Evolutionary conservation across 2,113 vertebrate genomes (phyloP), one percentile per base, ranked within the genome.

Genomic region (Dicaeum eximium): DNA sequence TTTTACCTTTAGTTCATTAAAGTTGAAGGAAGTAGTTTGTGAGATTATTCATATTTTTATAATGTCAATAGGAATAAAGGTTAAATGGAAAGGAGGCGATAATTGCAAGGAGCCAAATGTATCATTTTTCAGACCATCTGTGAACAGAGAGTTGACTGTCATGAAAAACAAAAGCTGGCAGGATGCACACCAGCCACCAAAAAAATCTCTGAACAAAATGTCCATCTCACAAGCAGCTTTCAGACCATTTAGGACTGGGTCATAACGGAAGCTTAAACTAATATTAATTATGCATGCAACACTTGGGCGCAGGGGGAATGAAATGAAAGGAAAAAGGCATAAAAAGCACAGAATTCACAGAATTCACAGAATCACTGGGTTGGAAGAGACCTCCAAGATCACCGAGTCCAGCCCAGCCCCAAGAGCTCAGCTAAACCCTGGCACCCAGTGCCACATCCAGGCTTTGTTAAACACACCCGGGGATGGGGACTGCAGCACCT

Each of bases 61-160:
- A 28, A 28, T 80, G 62, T 82, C 58, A 91, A 40, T 70, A 69
- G 57, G 45, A 88, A 80, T 54, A 94, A 87, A 95, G 33, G 47
- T 90, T 94, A 90, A 90, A 86, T 80, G 44, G 71, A 65, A 94
- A 80, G 74, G 47, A 95, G 85, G 62, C 0, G 4, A 64, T 66
- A 88, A 90, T 67, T 95, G 50, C 54, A 37, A 73, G 74, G 58
- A 80, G 40, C 58, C 84, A 95, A 90, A 91, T 90, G 87, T 27
- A 86, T 83, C 5, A 62, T 94, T 94, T 93, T 77, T 90, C 79
- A 94, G 78, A 95, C 96, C 94, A 93, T 97, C 94, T 97, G 95
- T 94, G 93, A 95, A 75, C 0, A 1, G 62, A 77, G 33, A 69
- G 27, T 73, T 82, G 82, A 80, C 81, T 86, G 71, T 80, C 81